Conservation (phyloP, 1,140 invertebrate species). For the Ostrea edulis region DNA sequence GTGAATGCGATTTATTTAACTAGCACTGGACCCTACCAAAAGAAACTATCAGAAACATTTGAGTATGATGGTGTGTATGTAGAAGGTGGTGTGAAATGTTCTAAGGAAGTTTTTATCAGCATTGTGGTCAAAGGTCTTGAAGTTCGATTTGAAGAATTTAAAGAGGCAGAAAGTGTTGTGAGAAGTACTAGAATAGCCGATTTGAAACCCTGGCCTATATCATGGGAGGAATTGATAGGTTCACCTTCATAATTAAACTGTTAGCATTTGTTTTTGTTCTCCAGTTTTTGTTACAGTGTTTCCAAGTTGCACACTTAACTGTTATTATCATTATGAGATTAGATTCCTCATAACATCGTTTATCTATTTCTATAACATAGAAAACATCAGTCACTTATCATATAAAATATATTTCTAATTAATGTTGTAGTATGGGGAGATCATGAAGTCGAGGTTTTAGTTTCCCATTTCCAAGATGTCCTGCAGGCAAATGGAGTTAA, state of each 20-base stretch:
- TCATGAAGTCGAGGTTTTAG: neutral
- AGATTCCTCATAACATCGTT: neutral
- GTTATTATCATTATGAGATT: neutral
- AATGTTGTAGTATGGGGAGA: slow-evolving; percentile 9
- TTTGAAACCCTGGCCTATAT: neutral
- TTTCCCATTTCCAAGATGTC: neutral
- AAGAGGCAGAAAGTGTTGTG: slow-evolving; percentile 30
- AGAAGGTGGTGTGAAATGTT: neutral
- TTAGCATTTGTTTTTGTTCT: neutral
- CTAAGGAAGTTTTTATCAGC: slow-evolving; percentile 14
- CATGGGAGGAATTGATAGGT: slow-evolving; percentile 32
- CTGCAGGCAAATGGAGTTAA: neutral
- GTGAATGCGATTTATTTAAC: neutral
- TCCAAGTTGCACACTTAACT: neutral
- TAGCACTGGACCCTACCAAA: slow-evolving; percentile 38
- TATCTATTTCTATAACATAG: neutral
- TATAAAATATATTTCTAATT: neutral
- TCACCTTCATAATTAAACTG: neutral
- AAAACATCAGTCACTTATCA: neutral
- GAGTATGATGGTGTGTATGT: slow-evolving; percentile 38
- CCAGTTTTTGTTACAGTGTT: neutral
- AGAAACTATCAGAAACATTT: neutral
- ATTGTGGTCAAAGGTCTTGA: neutral
- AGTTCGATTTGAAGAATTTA: slow-evolving; percentile 34
- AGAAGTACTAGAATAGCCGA: slow-evolving; percentile 35